Conservation (phyloP, 2,797 vertebrate genomes). For the Dermochelys coriacea region DNA sequence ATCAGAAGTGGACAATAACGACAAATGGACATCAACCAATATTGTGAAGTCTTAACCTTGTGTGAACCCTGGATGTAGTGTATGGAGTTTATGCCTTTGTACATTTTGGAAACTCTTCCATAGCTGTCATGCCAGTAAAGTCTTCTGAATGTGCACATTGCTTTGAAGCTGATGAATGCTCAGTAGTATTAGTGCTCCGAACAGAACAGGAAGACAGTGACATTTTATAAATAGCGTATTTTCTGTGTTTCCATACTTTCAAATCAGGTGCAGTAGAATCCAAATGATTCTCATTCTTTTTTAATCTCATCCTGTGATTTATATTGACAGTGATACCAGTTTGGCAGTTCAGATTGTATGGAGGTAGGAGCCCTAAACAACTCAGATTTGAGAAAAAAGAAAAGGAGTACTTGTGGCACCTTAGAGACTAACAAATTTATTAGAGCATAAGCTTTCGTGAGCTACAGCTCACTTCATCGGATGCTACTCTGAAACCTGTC, state of each 20-base stretch:
- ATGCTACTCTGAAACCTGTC: no score
- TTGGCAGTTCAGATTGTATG: neutral
- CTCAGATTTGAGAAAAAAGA: neutral
- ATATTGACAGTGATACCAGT: neutral
- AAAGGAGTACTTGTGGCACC: no score
- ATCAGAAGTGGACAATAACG: rapidly evolving
- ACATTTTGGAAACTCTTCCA: rapidly evolving
- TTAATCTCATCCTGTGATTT: neutral
- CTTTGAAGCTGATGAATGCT: neutral
- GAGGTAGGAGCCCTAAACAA: neutral
- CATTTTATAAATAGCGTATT: rapidly evolving
- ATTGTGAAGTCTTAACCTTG: rapidly evolving
- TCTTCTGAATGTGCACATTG: rapidly evolving
- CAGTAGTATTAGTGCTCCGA: neutral
- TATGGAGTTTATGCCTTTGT: neutral
- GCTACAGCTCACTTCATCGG: no score
- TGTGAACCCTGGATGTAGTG: neutral
- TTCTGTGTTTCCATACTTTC: neutral
- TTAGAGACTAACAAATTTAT: no score
- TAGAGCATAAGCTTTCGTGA: no score
- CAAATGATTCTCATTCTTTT: neutral
- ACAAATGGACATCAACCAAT: neutral
- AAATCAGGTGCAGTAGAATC: neutral
- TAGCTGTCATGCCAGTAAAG: neutral
- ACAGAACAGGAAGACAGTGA: rapidly evolving